Conservation (phyloP, 2,888 invertebrate genomes). For the Andrena praecox region DNA sequence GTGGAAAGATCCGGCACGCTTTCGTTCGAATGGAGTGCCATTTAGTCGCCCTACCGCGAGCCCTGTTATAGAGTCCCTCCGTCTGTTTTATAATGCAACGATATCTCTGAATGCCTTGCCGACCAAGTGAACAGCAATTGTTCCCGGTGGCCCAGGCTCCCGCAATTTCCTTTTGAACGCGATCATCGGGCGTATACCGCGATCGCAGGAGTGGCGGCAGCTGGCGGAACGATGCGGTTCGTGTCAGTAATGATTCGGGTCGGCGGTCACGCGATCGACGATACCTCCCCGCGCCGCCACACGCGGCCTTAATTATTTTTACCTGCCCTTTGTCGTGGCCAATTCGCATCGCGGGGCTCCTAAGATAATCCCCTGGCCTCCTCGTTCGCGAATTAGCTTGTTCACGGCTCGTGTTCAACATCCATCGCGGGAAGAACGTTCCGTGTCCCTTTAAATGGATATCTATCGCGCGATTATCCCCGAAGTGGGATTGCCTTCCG, state of each 20-base stretch:
- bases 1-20: conserved; percentile 28
- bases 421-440: conserved; percentile 28
- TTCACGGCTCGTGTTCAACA: conserved; percentile 51
- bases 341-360: conserved; percentile 19
- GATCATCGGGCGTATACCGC: conserved; percentile 38
- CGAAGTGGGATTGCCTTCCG: conserved; percentile 42
- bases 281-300: conserved; percentile 58
- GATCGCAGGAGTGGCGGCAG: conserved; percentile 40
- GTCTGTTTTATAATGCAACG: conserved; percentile 48
- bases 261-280: conserved; percentile 72
- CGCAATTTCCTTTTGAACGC: conserved; percentile 59
- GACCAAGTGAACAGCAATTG: conserved; percentile 48
- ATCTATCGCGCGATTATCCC: conserved; percentile 46
- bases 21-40: conserved; percentile 28
- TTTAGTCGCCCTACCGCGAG: conserved; percentile 29
- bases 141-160: conserved; percentile 19
- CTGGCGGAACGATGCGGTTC: conserved; percentile 64
- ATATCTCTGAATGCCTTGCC: conserved; percentile 40
- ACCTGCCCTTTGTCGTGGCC: conserved; percentile 26
- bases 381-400: conserved; percentile 50
- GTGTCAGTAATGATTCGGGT: conserved; percentile 74
- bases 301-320: conserved; percentile 66
- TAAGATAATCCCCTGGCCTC: conserved; percentile 29
- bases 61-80: conserved; percentile 18
- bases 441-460: conserved; percentile 42